These are phyloP conservation scores for Cerastoderma edule DNA, from an alignment of 2,888 invertebrate genomes.

Conservation along the genomic window DNA sequence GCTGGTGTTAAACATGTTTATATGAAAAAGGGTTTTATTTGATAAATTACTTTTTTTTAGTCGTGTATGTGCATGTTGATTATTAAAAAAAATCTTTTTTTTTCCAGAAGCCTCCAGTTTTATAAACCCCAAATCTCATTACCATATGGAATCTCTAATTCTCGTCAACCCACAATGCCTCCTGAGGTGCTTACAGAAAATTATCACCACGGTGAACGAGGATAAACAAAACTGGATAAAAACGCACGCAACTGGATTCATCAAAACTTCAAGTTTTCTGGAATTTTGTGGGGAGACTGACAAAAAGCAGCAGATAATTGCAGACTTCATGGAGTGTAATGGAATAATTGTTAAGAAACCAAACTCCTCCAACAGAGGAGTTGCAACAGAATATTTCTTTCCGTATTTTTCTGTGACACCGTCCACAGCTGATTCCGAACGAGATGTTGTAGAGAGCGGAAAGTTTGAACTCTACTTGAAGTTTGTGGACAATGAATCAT, in stretches of 20 bases:
- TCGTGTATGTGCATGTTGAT: too few species aligned
- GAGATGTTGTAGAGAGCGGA: slow-evolving; percentile 28
- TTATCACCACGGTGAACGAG: slow-evolving; percentile 42
- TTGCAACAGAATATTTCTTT: slow-evolving; percentile 52
- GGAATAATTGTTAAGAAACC: slow-evolving; percentile 59
- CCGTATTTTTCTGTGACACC: slow-evolving; percentile 61
- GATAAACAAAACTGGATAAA: slow-evolving; percentile 59
- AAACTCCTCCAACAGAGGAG: neutral
- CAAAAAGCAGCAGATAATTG: slow-evolving; percentile 31
- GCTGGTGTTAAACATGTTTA: too few species aligned
- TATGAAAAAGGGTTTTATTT: too few species aligned
- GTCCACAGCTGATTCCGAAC: slow-evolving; percentile 34
- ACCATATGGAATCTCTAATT: slow-evolving; percentile 51
- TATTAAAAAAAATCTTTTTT: slow-evolving; percentile 6
- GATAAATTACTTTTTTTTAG: too few species aligned
- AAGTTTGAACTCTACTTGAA: slow-evolving; percentile 60
- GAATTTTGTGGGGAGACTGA: slow-evolving; percentile 26
- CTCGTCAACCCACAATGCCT: slow-evolving; percentile 61
- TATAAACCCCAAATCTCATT: slow-evolving; percentile 40
- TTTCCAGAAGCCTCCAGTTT: slow-evolving; percentile 64
- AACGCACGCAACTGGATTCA: slow-evolving; percentile 55
- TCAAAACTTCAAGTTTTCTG: slow-evolving; percentile 43
- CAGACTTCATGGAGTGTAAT: slow-evolving; percentile 58
- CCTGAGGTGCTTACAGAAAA: slow-evolving; percentile 42
- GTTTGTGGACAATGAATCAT: slow-evolving; percentile 57